Percentiles rank a stretch among this genome's conserved stretches.
Evolutionary conservation across 2,797 vertebrate species (phyloP).

Genomic region (Hyperoplus immaculatus): DNA sequence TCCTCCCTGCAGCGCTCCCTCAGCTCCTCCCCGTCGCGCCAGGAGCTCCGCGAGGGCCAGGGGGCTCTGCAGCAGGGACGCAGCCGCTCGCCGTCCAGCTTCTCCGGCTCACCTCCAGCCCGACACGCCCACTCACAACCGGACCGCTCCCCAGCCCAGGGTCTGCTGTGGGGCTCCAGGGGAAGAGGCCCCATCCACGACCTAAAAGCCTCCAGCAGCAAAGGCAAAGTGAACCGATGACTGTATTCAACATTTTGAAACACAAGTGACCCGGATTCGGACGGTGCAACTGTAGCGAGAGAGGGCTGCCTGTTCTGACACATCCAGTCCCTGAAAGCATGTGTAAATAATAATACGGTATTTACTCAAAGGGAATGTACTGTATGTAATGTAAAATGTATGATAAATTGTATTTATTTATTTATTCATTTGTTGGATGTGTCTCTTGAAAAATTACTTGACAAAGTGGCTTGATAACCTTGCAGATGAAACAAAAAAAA

Average conservation of each 20-base stretch:
- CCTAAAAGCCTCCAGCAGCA: slow-evolving; percentile 80
- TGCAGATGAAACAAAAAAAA: slow-evolving; percentile 52
- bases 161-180: slow-evolving; percentile 84
- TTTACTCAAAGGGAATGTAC: slow-evolving; percentile 87
- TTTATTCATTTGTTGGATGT: slow-evolving; percentile 81
- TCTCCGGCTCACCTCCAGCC: slow-evolving; percentile 92
- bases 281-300: slow-evolving; percentile 52
- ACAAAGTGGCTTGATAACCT: slow-evolving; percentile 69
- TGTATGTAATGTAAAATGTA: slow-evolving; percentile 88
- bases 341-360: slow-evolving; percentile 81
- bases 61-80: slow-evolving; percentile 82
- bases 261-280: slow-evolving; percentile 37
- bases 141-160: slow-evolving; percentile 73
- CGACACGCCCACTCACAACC: slow-evolving; percentile 82
- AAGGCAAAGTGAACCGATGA: slow-evolving; percentile 91
- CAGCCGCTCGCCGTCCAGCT: slow-evolving; percentile 93
- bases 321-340: slow-evolving; percentile 76
- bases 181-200: slow-evolving; percentile 83
- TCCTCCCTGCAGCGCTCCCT: slow-evolving; percentile 95
- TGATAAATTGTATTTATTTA: slow-evolving; percentile 88
- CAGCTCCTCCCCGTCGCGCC: slow-evolving; percentile 94
- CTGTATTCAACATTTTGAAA: slow-evolving; percentile 15
- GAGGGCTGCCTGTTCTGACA: slow-evolving; percentile 24
- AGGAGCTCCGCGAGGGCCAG: slow-evolving; percentile 88
- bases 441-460: slow-evolving; percentile 69